These are phyloP conservation scores for Augiades crinisus DNA, from an alignment of 2,888 invertebrate genomes.

Conservation along the genomic window DNA sequence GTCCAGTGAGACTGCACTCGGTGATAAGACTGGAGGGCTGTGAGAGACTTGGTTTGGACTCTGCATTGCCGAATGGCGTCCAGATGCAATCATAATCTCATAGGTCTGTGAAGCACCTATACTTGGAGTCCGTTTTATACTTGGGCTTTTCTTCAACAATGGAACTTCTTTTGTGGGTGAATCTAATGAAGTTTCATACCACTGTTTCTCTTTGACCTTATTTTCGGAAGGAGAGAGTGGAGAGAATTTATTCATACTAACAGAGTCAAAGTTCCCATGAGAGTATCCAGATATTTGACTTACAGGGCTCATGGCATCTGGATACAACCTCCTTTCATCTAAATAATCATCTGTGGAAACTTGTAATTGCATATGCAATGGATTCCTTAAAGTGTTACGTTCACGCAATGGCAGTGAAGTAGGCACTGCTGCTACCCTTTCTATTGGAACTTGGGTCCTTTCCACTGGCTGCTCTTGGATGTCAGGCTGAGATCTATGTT, in stretches of 20 bases:
- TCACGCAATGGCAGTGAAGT: constrained; percentile 69
- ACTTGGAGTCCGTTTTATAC: constrained; percentile 79
- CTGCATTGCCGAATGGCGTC: constrained; percentile 71
- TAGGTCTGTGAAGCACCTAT: constrained; percentile 77
- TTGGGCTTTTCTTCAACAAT: constrained; percentile 66
- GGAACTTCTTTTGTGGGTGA: constrained; percentile 70
- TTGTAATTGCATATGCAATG: constrained; percentile 66
- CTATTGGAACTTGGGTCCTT: constrained; percentile 51
- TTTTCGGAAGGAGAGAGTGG: constrained; percentile 64
- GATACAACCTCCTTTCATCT: constrained; percentile 57
- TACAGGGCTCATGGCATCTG: constrained; percentile 65
- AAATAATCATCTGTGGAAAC: constrained; percentile 69
- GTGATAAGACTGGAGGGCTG: constrained; percentile 64
- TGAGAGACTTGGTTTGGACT: constrained; percentile 61
- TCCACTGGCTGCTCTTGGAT: constrained; percentile 60
- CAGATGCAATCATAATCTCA: constrained; percentile 67
- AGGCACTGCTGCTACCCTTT: constrained; percentile 58
- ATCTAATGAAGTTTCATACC: constrained; percentile 86
- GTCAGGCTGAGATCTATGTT: constrained; percentile 69
- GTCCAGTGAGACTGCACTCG: constrained; percentile 83
- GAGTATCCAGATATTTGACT: constrained; percentile 70
- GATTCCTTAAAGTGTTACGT: constrained; percentile 59
- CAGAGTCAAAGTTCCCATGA: constrained; percentile 63
- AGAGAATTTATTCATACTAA: constrained; percentile 68
- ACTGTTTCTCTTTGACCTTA: constrained; percentile 82